Base-by-base conservation (phyloP, 2,888 invertebrate species). In the Neuroscelio doddi region DNA sequence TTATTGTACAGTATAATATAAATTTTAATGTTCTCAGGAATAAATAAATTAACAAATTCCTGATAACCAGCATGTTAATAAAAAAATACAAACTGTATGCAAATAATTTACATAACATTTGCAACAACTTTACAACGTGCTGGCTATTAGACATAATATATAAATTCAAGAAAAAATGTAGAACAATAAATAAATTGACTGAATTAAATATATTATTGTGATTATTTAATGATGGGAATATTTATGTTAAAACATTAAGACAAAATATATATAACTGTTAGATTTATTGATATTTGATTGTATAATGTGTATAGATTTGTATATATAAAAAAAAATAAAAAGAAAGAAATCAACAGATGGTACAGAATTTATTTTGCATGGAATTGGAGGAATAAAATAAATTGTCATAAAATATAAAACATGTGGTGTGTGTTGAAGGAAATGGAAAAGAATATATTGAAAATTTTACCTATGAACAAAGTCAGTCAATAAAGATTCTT, bases 1-100 rank as follows among this genome's bases (percentile, higher is more conserved):
- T 8, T 62, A 53, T 36, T 58, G 57, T 57, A 64, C 64, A 58
- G 53, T 53, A 49, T 58, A 47, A 21, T 49, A 64, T 52, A 64
- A 32, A 47, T 44, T 47, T 10, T 44, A 53, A 53, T 44, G 38
- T 34, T 51, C 63, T 63, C 63, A 56, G 63, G 63, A 63, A 63
- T 56, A 45, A 30, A 9, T 30, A 30, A 10, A 10, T 21, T 21
- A 3, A 21, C 5, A 5, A 21, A 21, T 21, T 3, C 2, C 21
- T 21, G 21, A 21, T 3, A 21, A 21, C 2, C 5, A 21, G 5
- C 21, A 21, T 3, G 21, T 5, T 2, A 21, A 5, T 21, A 21
- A 21, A 21, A 21, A 21, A 21, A 21, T 21, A 21, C 3, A 2
- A 3, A 3, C 21, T 21, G 21, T 21, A n/a, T n/a, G n/a, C n/a